Conservation (phyloP, 2,113 vertebrate species). For the Tenebrosternarchus preto region DNA sequence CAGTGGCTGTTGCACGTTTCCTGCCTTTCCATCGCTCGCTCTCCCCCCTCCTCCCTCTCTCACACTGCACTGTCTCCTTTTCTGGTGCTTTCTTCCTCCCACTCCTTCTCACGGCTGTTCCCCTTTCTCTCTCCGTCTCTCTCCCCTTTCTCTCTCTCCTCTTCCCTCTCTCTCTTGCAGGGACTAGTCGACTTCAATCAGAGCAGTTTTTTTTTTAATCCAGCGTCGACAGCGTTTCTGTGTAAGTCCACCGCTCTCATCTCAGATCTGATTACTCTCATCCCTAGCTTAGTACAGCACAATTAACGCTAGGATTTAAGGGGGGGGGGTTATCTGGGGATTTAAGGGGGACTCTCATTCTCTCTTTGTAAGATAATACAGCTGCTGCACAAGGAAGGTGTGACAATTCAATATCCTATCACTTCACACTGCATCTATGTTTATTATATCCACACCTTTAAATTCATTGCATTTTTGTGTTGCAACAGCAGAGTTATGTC, state of each 20-base stretch:
- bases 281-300: slow-evolving; percentile 66
- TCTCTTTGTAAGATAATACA: slow-evolving; percentile 41
- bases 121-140: slow-evolving; percentile 5
- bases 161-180: slow-evolving; percentile 9
- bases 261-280: slow-evolving; percentile 75
- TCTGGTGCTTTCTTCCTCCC: slow-evolving; percentile 54
- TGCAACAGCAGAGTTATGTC: slow-evolving; percentile 9
- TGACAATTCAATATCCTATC: background rate
- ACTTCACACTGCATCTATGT: background rate
- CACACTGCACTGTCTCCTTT: slow-evolving; percentile 45
- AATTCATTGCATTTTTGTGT: background rate
- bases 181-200: slow-evolving; percentile 70
- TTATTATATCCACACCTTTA: background rate
- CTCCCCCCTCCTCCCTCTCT: slow-evolving; percentile 49
- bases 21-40: slow-evolving; percentile 53
- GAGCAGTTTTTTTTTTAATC: slow-evolving; percentile 65
- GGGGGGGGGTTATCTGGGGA: slow-evolving; percentile 45
- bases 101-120: slow-evolving; percentile 42
- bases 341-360: slow-evolving; percentile 43
- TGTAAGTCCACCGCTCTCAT: slow-evolving; percentile 61
- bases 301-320: slow-evolving; percentile 74
- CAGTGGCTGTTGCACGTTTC: slow-evolving; percentile 57
- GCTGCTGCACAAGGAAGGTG: background rate
- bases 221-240: slow-evolving; percentile 61
- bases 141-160: background rate